These are phyloP conservation scores for Amphipyra tragopoginis DNA, from an alignment of 2,888 invertebrate species.

Conservation along the genomic window DNA sequence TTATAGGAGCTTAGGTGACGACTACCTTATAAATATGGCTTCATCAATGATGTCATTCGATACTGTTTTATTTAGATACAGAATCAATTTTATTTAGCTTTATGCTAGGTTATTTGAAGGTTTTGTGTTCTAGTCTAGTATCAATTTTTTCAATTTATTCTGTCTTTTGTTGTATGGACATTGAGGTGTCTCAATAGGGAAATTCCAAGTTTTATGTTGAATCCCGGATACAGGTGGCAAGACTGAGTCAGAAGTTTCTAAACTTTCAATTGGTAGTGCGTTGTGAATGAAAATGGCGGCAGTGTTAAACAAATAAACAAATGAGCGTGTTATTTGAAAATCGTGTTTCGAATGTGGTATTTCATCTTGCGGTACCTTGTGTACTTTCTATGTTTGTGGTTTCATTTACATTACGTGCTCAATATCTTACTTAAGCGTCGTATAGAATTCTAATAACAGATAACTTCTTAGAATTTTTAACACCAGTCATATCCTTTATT, in stretches of 20 bases:
- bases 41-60: slow-evolving; percentile 57
- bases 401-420: slow-evolving; percentile 36
- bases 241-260: slow-evolving; percentile 55
- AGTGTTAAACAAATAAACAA: slow-evolving; percentile 57
- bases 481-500: slow-evolving; percentile 16
- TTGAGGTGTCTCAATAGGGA: slow-evolving; percentile 7
- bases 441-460: slow-evolving; percentile 12
- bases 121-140: no score
- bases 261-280: slow-evolving; percentile 54
- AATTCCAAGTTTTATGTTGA: slow-evolving; percentile 26
- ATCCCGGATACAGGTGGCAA: slow-evolving; percentile 39
- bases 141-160: slow-evolving; percentile 9
- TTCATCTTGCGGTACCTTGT: slow-evolving; percentile 47
- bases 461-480: slow-evolving; percentile 14
- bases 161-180: slow-evolving; percentile 8
- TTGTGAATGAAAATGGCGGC: slow-evolving; percentile 54
- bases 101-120: slow-evolving; percentile 41
- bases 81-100: slow-evolving; percentile 41
- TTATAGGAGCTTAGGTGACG: slow-evolving; percentile 35
- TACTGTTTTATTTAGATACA: slow-evolving; percentile 54
- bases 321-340: slow-evolving; percentile 66
- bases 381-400: slow-evolving; percentile 42
- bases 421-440: slow-evolving; percentile 38
- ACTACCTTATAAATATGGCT: slow-evolving; percentile 53
- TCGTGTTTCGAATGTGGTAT: slow-evolving; percentile 64